phyloP scores from a whole-genome alignment of 2,113 vertebrate species.

The Acanthochromis polyacanthus region DNA sequence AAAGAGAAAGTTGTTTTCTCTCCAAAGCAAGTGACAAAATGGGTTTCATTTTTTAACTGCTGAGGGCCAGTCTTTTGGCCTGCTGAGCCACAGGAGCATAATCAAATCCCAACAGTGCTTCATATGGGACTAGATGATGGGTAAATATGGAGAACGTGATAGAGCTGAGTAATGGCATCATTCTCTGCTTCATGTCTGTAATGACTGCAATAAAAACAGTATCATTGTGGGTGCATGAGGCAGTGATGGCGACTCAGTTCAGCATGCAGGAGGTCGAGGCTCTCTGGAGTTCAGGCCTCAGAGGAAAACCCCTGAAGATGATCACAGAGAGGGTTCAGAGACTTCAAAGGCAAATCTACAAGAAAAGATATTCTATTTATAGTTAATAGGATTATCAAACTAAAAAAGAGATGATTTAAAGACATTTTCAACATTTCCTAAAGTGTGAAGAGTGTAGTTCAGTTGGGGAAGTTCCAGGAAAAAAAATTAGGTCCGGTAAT shows the following conservation, averaged over 20 bases:
- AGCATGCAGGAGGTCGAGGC: slow-evolving; percentile 14
- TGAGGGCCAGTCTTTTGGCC: too few relatives aligned
- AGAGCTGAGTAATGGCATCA: not conserved
- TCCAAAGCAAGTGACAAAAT: not conserved
- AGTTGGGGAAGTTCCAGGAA: slow-evolving; percentile 41
- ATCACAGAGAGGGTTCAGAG: slow-evolving; percentile 48
- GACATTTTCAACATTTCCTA: slow-evolving; percentile 42
- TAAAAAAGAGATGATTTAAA: slow-evolving; percentile 59
- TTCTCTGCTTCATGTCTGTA: not conserved
- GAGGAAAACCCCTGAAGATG: slow-evolving; percentile 28
- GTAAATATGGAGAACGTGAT: not conserved
- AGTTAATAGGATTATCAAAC: slow-evolving; percentile 58
- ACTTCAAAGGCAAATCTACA: slow-evolving; percentile 63
- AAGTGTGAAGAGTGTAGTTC: slow-evolving; percentile 15
- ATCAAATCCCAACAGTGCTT: too few relatives aligned
- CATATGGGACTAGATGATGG: too few relatives aligned
- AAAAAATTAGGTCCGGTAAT: slow-evolving; percentile 29
- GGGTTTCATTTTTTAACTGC: too few relatives aligned
- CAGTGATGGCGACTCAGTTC: slow-evolving; percentile 1
- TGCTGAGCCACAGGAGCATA: too few relatives aligned
- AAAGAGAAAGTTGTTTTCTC: not conserved
- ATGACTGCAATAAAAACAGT: not conserved
- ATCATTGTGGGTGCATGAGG: not conserved
- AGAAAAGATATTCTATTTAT: slow-evolving; percentile 58
- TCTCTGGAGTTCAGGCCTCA: slow-evolving; percentile 5